Base-by-base conservation (phyloP, 2,888 invertebrate species). In the Rhagonycha fulva region DNA sequence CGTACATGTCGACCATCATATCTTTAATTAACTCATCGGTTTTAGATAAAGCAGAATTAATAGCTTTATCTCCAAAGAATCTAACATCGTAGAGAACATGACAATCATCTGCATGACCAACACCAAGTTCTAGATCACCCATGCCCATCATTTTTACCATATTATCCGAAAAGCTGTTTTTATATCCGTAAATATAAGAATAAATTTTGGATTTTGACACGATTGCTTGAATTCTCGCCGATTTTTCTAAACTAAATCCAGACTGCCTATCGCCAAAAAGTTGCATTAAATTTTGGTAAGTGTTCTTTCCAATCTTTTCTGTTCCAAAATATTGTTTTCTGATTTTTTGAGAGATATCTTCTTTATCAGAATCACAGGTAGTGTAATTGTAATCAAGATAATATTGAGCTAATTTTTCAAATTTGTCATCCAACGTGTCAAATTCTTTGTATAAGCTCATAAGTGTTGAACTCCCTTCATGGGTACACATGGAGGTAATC, bases 401-500 rank as follows among this genome's bases (percentile, higher is more conserved):
- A 80, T 89, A 85, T 63, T 92, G 91, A 1, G 92, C 91, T 12
- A 92, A 85, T 23, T 90, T 87, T n/a, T 90, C 89, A 90, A 93
- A 94, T 30, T 90, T 82, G 47, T 91, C 89, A 19, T 70, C 32
- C 60, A 79, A 61, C n/a, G 74, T 47, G 23, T 77, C 70, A n/a
- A 67, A 9, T 72, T n/a, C 26, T 62, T 12, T 87, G 82, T 4
- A 92, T 85, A 10, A 82, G 0, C 10, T 3, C 9, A 92, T 91
- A 47, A 91, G 93, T 28, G 94, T 94, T 82, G 93, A 94, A 14
- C 94, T 88, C 74, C 95, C 95, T 86, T 95, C 95, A 70, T 93
- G 91, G 14, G 91, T 90, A 0, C 92, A 92, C 63, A 93, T 90
- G 2, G 93, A 92, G 1, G 91, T 89, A 72, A 95, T 89, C 89